Evolutionary conservation across 2,113 vertebrate species (phyloP).

Genomic region (Suricata suricatta): DNA sequence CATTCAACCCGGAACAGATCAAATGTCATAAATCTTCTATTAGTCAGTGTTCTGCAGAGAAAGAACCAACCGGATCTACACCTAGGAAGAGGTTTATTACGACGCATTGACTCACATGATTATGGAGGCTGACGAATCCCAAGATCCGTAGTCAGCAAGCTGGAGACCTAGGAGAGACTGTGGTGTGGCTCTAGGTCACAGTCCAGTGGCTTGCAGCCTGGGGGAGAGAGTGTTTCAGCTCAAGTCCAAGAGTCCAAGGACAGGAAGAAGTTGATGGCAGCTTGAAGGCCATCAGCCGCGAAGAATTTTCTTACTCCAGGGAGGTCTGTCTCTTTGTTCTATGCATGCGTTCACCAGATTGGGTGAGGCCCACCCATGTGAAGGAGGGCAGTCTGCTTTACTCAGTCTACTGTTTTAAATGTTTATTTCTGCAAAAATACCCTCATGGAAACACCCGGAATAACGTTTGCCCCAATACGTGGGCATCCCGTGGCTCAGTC

Average conservation of each 20-base stretch:
- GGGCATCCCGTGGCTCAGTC: not conserved
- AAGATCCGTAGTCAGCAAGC: not conserved
- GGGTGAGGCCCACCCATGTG: not conserved
- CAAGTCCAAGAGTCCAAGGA: not conserved
- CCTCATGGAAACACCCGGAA: not conserved
- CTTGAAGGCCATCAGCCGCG: not conserved
- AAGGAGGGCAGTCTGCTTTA: not conserved
- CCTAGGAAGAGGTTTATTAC: not conserved
- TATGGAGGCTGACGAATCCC: not conserved
- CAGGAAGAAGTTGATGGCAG: not conserved
- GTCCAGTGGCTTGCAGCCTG: not conserved
- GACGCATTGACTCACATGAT: not conserved
- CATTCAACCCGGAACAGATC: not conserved
- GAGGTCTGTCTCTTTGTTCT: not conserved
- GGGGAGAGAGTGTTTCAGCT: not conserved
- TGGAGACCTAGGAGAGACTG: not conserved
- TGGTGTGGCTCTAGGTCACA: not conserved
- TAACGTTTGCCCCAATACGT: not conserved
- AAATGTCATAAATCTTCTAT: not conserved
- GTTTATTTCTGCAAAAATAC: not conserved
- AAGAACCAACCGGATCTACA: not conserved
- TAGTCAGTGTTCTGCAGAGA: not conserved
- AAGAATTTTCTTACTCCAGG: not conserved
- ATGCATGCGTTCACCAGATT: not conserved
- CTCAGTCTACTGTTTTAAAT: not conserved